Evolutionary conservation across 2,797 vertebrate genomes (phyloP), one percentile per base, ranked within the genome.

Genomic region (Eurystomus glaucurus): DNA sequence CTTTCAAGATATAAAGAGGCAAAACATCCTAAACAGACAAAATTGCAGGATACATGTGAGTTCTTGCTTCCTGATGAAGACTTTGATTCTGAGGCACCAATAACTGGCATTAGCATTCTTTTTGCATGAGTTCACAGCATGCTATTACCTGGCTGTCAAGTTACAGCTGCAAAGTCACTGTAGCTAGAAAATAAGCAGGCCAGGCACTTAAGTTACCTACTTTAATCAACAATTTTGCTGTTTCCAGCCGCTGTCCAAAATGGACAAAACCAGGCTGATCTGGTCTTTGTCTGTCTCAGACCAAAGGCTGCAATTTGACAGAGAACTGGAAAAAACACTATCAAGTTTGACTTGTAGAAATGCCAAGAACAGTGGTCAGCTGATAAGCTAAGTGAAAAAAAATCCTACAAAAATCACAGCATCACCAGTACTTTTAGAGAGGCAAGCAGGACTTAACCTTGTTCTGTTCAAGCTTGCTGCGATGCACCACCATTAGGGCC

Each of bases 171-270:
- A 70, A 88, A 88, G 61, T 25, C 57, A 78, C 35, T 29, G 18
- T 28, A 81, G 61, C 21, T 93, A 88, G 75, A 90, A 78, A 78
- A 57, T n/a, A 74, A 48, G 29, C 55, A 69, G n/a, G 20, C 2
- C 68, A 88, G 41, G 2, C 55, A 71, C 35, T 75, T 55, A 17
- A 43, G 28, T 55, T 80, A 81, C 39, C 69, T 61, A 6, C 37
- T 39, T 89, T 15, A 45, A 70, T 39, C n/a, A 79, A 39, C 33
- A 92, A 15, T 18, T 54, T 65, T 72, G 65, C 16, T 64, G 17
- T 43, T 91, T 64, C 74, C 62, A 95, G 62, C 62, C 89, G 66
- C 62, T 76, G 51, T 43, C n/a, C 37, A 62, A 72, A 80, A 80
- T 1, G 2, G 43, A 88, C 39, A 78, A 72, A 74, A 31, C 14